Percentiles rank a stretch among this genome's conserved stretches.
Evolutionary conservation across 2,113 vertebrate genomes (phyloP).

Genomic region (Xiphophorus hellerii): DNA sequence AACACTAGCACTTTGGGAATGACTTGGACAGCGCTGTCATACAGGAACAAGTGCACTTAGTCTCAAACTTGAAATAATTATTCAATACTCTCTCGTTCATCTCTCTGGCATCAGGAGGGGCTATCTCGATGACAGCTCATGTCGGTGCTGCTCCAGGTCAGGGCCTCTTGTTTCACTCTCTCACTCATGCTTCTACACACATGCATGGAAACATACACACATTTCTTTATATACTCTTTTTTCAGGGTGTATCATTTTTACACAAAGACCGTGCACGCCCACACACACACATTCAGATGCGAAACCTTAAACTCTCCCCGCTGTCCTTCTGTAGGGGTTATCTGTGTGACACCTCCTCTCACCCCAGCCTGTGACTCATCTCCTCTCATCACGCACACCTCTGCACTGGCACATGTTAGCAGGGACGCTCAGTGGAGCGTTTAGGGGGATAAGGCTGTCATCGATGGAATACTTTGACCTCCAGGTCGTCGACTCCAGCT

Average conservation of each 20-base stretch:
- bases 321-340: constrained; percentile 80
- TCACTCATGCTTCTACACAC: constrained; percentile 49
- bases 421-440: constrained; percentile 41
- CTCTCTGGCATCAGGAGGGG: constrained; percentile 48
- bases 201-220: constrained; percentile 38
- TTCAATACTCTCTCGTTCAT: constrained; percentile 23
- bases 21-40: not conserved
- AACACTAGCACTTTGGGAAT: not conserved
- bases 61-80: constrained; percentile 49
- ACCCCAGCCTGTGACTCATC: constrained; percentile 65
- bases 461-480: constrained; percentile 66
- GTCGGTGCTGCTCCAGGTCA: constrained; percentile 77
- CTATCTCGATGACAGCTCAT: constrained; percentile 70
- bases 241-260: constrained; percentile 68
- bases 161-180: constrained; percentile 78
- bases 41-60: constrained; percentile 1
- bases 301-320: constrained; percentile 73
- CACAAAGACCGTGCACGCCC: constrained; percentile 32
- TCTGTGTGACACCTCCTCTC: constrained; percentile 75
- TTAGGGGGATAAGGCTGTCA: constrained; percentile 65
- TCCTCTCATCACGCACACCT: constrained; percentile 74
- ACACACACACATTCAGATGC: constrained; percentile 46
- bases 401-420: constrained; percentile 61
- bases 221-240: constrained; percentile 40
- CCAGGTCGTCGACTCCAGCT: constrained; percentile 41